Percentiles rank a stretch among this genome's conserved stretches.
phyloP scores from a whole-genome alignment of 2,888 invertebrate species.

The Pristionchus japonicus region DNA sequence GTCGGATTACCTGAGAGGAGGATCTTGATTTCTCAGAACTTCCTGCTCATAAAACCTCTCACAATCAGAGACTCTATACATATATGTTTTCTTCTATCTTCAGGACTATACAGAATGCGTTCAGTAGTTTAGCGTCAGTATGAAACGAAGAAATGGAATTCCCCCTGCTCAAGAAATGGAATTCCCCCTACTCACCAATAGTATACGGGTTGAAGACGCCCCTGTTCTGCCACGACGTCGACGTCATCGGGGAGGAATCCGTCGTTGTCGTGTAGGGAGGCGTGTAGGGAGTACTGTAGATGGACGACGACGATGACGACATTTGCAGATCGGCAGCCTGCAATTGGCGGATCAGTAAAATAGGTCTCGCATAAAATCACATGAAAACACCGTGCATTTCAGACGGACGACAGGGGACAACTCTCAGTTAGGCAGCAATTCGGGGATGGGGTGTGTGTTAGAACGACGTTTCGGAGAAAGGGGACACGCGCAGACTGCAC shows the following conservation, averaged over 20 bases:
- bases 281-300: constrained; percentile 21
- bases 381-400: constrained; percentile 13
- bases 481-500: background rate
- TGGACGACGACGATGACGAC: constrained; percentile 30
- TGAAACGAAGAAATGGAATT: no score
- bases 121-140: background rate
- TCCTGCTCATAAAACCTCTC: no score
- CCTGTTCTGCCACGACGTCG: constrained; percentile 2
- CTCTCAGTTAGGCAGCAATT: background rate
- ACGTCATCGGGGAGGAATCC: constrained; percentile 18
- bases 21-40: background rate
- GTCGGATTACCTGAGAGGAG: background rate
- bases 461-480: constrained; percentile 16
- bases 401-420: background rate
- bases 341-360: background rate
- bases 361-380: background rate
- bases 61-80: no score
- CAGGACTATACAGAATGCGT: background rate
- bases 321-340: constrained; percentile 34
- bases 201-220: constrained; percentile 43
- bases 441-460: background rate
- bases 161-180: background rate
- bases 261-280: background rate
- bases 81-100: no score
- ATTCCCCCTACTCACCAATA: background rate